Base-by-base conservation (phyloP, 2,888 invertebrate genomes). In the Protophormia terraenovae region DNA sequence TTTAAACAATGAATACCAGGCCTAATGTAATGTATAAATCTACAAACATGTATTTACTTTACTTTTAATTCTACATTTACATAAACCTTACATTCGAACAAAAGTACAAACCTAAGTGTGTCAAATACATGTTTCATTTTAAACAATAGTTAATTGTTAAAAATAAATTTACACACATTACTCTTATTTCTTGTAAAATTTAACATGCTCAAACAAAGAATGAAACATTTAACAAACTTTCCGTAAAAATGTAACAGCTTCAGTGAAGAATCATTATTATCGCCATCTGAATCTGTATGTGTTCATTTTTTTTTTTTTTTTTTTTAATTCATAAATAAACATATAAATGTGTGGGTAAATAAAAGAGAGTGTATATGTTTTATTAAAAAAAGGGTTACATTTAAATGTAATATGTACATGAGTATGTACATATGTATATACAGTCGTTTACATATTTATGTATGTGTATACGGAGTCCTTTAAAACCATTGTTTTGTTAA, bases 61-160 rank as follows among this genome's bases (percentile, higher is more conserved):
- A 6, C 14, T 10, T 10, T 24, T 3, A 24, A 10, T 53, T 2
- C 58, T n/a, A 71, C 22, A 69, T 78, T 50, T 41, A 29, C n/a
- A 5, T 55, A 16, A 47, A 47, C 67, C 7, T 47, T 29, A 19
- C 12, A 35, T 64, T 53, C 27, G 19, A 50, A 27, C 47, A 45
- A 45, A 69, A 14, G 1, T 27, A 27, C 24, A 3, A 55, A 58
- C n/a, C 14, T 64, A 67, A 67, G 73, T 81, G 7, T 73, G 67
- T 75, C 58, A 75, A 81, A 60, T 22, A 16, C 16, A 58, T 50
- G 50, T 41, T 69, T 81, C 67, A 50, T 38, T 35, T 64, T 47
- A 58, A 66, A 27, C 41, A 79, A 66, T 45, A 71, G 41, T 66
- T 72, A 58, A n/a, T 58, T 80, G 73, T 73, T 12, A 67, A 41